Evolutionary conservation across 2,888 invertebrate genomes (phyloP).

Genomic region (Mantis religiosa): DNA sequence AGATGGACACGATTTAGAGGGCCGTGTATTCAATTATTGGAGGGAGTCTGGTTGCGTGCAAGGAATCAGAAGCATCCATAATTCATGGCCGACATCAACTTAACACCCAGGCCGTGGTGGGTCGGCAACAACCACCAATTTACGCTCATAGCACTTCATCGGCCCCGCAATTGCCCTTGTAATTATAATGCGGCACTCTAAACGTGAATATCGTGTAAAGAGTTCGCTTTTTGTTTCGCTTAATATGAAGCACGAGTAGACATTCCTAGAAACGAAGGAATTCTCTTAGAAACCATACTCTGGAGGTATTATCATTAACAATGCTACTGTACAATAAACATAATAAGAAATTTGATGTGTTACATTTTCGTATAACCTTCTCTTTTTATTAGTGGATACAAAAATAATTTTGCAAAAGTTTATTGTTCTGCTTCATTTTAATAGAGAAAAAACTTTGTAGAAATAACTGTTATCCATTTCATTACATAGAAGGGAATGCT

Average conservation of each 20-base stretch:
- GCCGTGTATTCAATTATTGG: not conserved
- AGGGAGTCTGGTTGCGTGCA: not conserved
- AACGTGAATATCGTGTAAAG: not conserved
- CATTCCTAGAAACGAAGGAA: not conserved
- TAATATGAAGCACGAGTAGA: not conserved
- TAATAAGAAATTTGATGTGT: too few species aligned
- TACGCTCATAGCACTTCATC: constrained; percentile 1
- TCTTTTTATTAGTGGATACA: too few species aligned
- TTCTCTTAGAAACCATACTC: not conserved
- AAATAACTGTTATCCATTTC: too few species aligned
- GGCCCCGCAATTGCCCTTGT: not conserved
- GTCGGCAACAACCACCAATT: not conserved
- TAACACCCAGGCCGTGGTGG: not conserved
- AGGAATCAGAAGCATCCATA: not conserved
- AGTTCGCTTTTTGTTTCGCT: not conserved
- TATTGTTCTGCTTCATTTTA: too few species aligned
- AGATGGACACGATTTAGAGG: not conserved
- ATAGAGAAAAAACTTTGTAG: too few species aligned
- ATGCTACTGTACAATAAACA: too few species aligned
- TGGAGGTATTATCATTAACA: not conserved
- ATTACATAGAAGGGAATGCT: too few species aligned
- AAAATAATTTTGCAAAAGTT: too few species aligned
- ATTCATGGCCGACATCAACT: not conserved
- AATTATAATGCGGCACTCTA: not conserved
- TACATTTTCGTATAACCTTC: too few species aligned